A percentile compares a stretch with the other conserved stretches of the same genome.
Conservation (phyloP, 2,888 invertebrate species). For the Scaeva pyrastri region DNA sequence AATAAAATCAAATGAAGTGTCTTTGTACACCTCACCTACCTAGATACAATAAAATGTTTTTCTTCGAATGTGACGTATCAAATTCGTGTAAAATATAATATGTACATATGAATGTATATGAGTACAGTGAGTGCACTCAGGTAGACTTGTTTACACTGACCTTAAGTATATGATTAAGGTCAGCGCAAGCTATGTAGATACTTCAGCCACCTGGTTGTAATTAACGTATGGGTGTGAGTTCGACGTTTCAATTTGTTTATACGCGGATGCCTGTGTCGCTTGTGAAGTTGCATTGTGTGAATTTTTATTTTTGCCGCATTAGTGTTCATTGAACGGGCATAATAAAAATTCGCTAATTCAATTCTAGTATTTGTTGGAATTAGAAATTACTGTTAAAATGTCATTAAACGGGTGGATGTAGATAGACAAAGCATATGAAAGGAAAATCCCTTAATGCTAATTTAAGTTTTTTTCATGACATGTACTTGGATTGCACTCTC, state of each 20-base stretch:
- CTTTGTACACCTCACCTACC: background rate
- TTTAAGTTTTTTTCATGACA: background rate
- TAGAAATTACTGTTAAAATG: slow-evolving; percentile 7
- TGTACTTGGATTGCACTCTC: slow-evolving; percentile 5
- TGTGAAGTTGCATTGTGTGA: slow-evolving; percentile 25
- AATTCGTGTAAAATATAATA: slow-evolving; percentile 1
- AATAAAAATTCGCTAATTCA: slow-evolving; percentile 35
- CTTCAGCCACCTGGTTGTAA: slow-evolving; percentile 55
- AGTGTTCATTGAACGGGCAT: background rate
- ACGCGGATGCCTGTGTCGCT: background rate
- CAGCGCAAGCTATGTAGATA: slow-evolving; percentile 52
- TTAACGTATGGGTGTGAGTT: slow-evolving; percentile 62
- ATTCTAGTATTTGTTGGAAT: slow-evolving; percentile 36
- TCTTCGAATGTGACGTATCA: slow-evolving; percentile 62
- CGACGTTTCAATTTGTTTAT: slow-evolving; percentile 52
- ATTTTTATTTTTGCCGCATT: slow-evolving; percentile 11
- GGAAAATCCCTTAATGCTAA: slow-evolving; percentile 23
- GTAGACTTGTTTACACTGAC: slow-evolving; percentile 65
- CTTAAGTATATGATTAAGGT: slow-evolving; percentile 70
- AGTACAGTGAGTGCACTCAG: slow-evolving; percentile 50
- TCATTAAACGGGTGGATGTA: background rate
- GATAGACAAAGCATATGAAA: background rate
- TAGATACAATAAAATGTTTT: slow-evolving; percentile 37
- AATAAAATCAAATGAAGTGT: slow-evolving; percentile 15
- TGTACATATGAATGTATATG: too few relatives aligned